Base-by-base conservation (phyloP, 2,797 vertebrate species). In the Avahi laniger region DNA sequence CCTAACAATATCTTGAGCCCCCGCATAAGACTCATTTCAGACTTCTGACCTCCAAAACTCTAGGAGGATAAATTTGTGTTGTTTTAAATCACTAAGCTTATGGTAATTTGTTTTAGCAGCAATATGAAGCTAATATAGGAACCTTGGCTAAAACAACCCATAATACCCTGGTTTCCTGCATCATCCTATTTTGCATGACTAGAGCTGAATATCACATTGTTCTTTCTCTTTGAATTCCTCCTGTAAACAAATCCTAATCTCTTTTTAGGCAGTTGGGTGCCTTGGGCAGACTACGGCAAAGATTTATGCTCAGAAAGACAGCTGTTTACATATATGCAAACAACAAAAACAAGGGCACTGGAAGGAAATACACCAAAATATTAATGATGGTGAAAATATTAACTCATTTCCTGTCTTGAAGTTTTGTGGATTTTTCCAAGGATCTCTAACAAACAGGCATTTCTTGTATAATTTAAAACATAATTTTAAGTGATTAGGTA, bases 191-290 rank as follows among this genome's bases (percentile, higher is more conserved):
- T 89, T 70, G 63, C 43, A 41, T 61, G 46, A 81, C 41, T 50
- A 70, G 35, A 85, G 61, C 57, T 80, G 54, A 65, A 73, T 9
- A 30, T 50, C 41, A 86, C 11, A 2, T n/a, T 48, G 4, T 41
- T 48, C 38, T 96, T 96, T 30, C 63, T 46, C 26, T 87, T 63
- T 78, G 33, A 65, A 86, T 80, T 95, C 57, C 24, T 80, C 75
- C 48, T 65, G 15, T 61, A 63, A 93, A 93, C 26, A 79, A 82
- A 70, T 76, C 75, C 28, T 81, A 41, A 82, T 95, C 57, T 61
- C 52, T 89, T 63, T 41, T 54, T 28, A 22, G 57, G 82, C n/a
- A 86, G 38, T 70, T 22, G 30, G 28, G 81, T 67, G 38, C n/a
- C 59, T 78, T 48, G 17, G 48, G n/a, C 38, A 46, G 28, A 75